Conservation (phyloP, 2,888 invertebrate genomes). For the Spodoptera picta region DNA sequence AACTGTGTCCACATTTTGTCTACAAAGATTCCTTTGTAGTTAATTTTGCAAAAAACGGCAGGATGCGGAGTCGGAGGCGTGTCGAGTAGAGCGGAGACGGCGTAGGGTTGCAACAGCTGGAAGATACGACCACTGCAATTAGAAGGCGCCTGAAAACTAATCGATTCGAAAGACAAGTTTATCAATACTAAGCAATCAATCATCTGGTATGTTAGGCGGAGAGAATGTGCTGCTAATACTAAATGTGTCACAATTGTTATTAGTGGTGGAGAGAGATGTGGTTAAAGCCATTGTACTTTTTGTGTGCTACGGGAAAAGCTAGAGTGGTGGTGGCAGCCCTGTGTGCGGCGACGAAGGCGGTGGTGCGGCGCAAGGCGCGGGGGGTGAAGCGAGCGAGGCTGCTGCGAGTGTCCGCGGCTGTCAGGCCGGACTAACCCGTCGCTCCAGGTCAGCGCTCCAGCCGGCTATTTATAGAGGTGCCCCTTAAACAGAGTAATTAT, state of each 20-base stretch:
- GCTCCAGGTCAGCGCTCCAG: conserved; percentile 89
- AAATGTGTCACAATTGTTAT: conserved; percentile 31
- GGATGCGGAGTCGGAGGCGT: conserved; percentile 83
- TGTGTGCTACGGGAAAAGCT: conserved; percentile 16
- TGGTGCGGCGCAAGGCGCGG: conserved; percentile 53
- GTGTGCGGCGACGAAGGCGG: conserved; percentile 48
- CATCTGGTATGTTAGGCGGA: conserved; percentile 27
- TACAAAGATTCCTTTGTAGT: conserved; percentile 77
- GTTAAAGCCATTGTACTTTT: conserved; percentile 18
- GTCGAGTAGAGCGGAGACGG: conserved; percentile 73
- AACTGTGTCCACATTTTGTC: conserved; percentile 65
- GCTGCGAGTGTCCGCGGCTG: conserved; percentile 84
- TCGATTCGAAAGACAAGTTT: conserved; percentile 31
- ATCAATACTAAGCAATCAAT: conserved; percentile 42
- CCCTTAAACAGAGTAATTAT: conserved; percentile 89
- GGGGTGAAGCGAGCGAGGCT: conserved; percentile 71
- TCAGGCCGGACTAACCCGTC: conserved; percentile 88
- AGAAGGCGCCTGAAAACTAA: conserved; percentile 47
- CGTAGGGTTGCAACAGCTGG: conserved; percentile 60
- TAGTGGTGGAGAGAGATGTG: conserved; percentile 16
- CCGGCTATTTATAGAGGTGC: conserved; percentile 88
- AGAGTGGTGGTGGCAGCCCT: conserved; percentile 51
- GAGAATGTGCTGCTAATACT: conserved; percentile 34
- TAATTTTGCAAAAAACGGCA: conserved; percentile 83
- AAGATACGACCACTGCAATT: conserved; percentile 27